phyloP scores from a whole-genome alignment of 2,888 invertebrate species.

The Drosophila hamatofila region DNA sequence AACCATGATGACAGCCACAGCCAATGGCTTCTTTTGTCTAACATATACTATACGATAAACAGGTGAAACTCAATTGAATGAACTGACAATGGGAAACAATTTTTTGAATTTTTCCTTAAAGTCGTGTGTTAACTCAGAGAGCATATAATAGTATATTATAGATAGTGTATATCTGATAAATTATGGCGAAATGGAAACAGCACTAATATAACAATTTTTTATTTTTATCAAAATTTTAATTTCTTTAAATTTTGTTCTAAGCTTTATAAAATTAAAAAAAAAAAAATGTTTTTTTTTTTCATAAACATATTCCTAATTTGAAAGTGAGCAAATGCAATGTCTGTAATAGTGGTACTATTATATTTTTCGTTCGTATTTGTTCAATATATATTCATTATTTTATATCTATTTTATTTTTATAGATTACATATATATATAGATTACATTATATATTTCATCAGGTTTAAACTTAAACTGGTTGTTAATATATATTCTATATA shows the following conservation, averaged over 20 bases:
- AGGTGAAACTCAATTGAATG: background rate
- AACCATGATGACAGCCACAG: conserved; percentile 29
- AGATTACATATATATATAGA: background rate
- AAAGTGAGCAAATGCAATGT: no score
- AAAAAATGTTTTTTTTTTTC: no score
- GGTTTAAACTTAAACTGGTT: no score
- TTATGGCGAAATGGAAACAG: background rate
- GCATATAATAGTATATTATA: background rate
- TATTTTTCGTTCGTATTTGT: no score
- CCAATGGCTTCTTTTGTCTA: conserved; percentile 56
- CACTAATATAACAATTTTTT: background rate
- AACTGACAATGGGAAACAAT: no score
- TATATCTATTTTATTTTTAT: background rate
- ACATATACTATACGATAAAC: conserved; percentile 23
- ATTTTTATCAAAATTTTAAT: background rate
- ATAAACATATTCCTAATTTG: no score
- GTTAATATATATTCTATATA: no score
- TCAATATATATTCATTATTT: no score
- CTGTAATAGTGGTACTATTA: no score
- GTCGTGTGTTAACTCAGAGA: background rate
- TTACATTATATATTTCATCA: background rate
- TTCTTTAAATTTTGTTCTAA: background rate
- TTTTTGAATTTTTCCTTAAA: background rate
- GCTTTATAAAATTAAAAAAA: background rate
- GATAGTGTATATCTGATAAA: background rate